Percentiles rank a stretch among this genome's conserved stretches.
phyloP scores from a whole-genome alignment of 2,113 vertebrate species.

The Epinephelus moara region DNA sequence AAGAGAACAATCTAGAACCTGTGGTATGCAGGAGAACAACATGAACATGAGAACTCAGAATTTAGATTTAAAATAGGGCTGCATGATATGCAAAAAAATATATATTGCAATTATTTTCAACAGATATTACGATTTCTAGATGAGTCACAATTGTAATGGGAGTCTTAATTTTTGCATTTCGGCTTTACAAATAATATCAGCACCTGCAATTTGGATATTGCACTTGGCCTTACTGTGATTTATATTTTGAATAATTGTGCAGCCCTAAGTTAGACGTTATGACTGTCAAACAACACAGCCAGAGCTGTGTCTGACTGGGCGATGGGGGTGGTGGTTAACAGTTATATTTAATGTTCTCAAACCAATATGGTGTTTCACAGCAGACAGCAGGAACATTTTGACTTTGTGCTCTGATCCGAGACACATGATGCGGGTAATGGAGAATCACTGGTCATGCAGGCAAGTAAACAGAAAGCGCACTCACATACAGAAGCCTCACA shows the following conservation, averaged over 20 bases:
- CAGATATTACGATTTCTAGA: too few species aligned
- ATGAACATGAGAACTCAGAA: background rate
- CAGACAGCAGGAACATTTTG: constrained; percentile 17
- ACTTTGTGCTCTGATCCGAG: constrained; percentile 12
- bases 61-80: background rate
- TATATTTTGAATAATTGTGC: too few species aligned
- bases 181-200: too few species aligned
- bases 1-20: background rate
- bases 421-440: constrained; percentile 1
- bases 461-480: constrained; percentile 42
- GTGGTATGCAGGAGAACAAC: background rate
- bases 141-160: too few species aligned
- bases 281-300: background rate
- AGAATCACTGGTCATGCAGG: constrained; percentile 37
- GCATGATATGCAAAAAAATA: too few species aligned
- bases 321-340: background rate
- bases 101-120: too few species aligned
- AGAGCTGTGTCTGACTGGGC: background rate
- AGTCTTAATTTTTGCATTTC: too few species aligned
- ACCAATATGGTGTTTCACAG: constrained; percentile 1
- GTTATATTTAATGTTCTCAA: background rate
- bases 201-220: too few species aligned
- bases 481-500: constrained; percentile 40
- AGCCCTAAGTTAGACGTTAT: background rate
- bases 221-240: too few species aligned